Base-by-base conservation (phyloP, 92 coral and sea anemone species). In the Palythoa caribaeorum region DNA sequence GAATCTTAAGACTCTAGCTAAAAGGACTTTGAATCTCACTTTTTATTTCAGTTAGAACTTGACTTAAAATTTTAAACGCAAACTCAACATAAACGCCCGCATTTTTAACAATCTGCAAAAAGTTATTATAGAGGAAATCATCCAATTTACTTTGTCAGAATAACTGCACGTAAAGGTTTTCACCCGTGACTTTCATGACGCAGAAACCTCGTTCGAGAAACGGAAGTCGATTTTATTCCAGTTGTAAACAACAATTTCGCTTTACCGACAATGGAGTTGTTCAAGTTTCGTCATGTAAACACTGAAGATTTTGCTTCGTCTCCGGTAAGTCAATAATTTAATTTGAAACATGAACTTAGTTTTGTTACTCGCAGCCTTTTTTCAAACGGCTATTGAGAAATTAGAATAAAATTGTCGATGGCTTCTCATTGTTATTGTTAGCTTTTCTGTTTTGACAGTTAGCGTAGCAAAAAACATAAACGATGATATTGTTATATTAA, bases 261-360 rank as follows among this genome's bases (percentile, higher is more conserved):
- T 54, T 77, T 37, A 11, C 5, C 15, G 16, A 14, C 36, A 78
- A 78, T 78, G 83, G 71, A 16, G 2, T 9, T 9, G 83, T 53
- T 78, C 21, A 78, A 78, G 28, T 60, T 78, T 36, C 53, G 83
- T 36, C 83, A 78, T 28, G 55, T 17, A 54, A 78, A 78, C 14
- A 78, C 69, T 13, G 83, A 78, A 35, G 83, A 78, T 78, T 78
- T 78, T 78, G 83, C 83, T 15, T 17, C 70, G 36, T 78, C 83
- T 3, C 70, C 83, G 65, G 83, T 78, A 55, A 78, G 83, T 78
- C 38, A 78, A 6, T 17, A 14, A 17, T 14, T 3, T 14, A 2
- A 7, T n/a, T 37, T 53, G 38, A 53, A 14, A 78, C 10, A 8
- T 3, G 55, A 55, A 8, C 37, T 0, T 14, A 0, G 35, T 6